These are phyloP conservation scores for Betta splendens DNA, from an alignment of 2,797 vertebrate genomes.

Conservation along the genomic window DNA sequence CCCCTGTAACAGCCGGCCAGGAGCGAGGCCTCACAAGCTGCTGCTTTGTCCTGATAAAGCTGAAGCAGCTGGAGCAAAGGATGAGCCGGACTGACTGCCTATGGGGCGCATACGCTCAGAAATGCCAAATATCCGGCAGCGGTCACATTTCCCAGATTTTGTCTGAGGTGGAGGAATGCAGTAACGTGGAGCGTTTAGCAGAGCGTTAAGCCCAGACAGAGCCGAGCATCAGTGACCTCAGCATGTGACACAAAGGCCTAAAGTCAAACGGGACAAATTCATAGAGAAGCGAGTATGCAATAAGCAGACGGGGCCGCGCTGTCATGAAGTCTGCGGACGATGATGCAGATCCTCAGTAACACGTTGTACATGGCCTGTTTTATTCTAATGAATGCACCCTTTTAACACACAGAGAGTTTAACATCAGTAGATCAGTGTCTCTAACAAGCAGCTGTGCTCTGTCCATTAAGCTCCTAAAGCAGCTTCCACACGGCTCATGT, in stretches of 20 bases:
- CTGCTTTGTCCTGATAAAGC: too few species aligned
- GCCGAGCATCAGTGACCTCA: slow-evolving; percentile 18
- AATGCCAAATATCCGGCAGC: slow-evolving; percentile 41
- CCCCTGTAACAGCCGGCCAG: too few species aligned
- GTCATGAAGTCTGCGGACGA: too few species aligned
- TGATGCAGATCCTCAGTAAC: too few species aligned
- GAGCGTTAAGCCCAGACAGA: slow-evolving; percentile 47
- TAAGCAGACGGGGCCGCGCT: too few species aligned
- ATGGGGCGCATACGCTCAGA: slow-evolving; percentile 26
- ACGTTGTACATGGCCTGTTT: too few species aligned
- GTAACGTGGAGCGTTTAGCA: slow-evolving; percentile 52
- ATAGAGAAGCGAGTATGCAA: too few species aligned
- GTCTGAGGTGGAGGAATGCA: slow-evolving; percentile 37
- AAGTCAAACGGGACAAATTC: slow-evolving; percentile 19
- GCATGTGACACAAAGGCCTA: background rate
- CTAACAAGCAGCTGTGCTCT: slow-evolving; percentile 50
- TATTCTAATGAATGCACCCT: too few species aligned
- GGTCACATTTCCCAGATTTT: slow-evolving; percentile 59
- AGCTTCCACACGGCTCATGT: slow-evolving; percentile 46
- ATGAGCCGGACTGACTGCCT: background rate
- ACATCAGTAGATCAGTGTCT: slow-evolving; percentile 1
- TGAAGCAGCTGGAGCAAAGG: slow-evolving; percentile 27
- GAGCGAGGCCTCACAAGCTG: too few species aligned
- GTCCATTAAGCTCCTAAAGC: slow-evolving; percentile 55
- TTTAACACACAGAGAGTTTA: too few species aligned